Evolutionary conservation across 2,113 vertebrate genomes (phyloP), one percentile per base, ranked within the genome.

Genomic region (Plotosus lineatus): DNA sequence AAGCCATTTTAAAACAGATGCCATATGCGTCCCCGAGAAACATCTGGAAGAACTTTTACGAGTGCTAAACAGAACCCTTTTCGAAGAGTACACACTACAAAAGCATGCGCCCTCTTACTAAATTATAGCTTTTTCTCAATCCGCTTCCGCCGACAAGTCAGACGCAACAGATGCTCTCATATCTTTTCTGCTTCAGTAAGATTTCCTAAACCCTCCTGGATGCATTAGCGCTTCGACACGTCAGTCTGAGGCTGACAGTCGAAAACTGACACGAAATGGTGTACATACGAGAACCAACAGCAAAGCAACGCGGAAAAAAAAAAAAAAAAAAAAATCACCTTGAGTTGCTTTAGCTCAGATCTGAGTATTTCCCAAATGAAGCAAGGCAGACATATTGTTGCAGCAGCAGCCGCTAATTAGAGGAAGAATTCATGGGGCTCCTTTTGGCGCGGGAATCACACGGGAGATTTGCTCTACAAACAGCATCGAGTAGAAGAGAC

Each of bases 381-480:
- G 56, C 38, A 60, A 38, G 12, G 65, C 72, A 63, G 72, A 71
- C 38, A 38, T 48, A 78, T 74, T 77, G 76, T 65, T 81, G 36
- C 23, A 73, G 48, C 55, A 56, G 38, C 40, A 56, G 19, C 40
- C 46, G 19, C 75, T 81, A 68, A 81, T 78, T 78, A 85, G 73
- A 75, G 65, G 36, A 48, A 28, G 74, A 77, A 71, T 72, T 19
- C 51, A 21, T 15, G n/a, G 63, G 10, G 14, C 66, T 77, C 11
- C 38, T 84, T 81, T 77, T 46, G 40, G 69, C 23, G 44, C 10
- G 21, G 17, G 31, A 63, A 81, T 53, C 68, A 81, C 69, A 44
- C 12, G 19, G 60, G 83, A 75, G 21, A 68, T 74, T 81, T 81
- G 58, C 56, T 81, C 60, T 51, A 72, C 63, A 80, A 84, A 69